Evolutionary conservation across 2,888 invertebrate species (phyloP), one percentile per base, ranked within the genome.

Genomic region (Mamestra brassicae): DNA sequence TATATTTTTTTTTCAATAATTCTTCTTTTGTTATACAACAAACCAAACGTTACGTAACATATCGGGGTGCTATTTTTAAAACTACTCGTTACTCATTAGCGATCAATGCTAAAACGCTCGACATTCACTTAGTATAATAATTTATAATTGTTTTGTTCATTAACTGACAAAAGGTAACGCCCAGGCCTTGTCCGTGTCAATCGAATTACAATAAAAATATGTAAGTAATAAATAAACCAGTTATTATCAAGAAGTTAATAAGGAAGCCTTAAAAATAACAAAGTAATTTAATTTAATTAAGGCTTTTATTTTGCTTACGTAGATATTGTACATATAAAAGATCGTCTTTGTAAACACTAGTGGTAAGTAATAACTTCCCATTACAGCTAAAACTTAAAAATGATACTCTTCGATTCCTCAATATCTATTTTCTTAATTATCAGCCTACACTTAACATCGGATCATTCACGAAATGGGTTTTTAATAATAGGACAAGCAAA

Each of bases 401-500:
- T 69, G 72, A 76, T 54, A 81, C 58, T 52, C 83, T 76, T 70
- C 67, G 78, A 84, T 82, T 74, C 72, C 71, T 68, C 71, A 71
- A 83, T 78, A 78, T 61, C 72, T 81, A 84, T 89, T 88, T 84
- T 85, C 79, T 86, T 89, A 89, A 87, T 88, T 85, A 84, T 84
- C 84, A 83, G 80, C 80, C 87, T 89, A 89, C 87, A 88, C 87
- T 89, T 87, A 88, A 89, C 86, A 78, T 78, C 58, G 74, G 72
- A 87, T 89, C 87, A 89, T 90, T 91, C 89, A 90, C 90, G 74
- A 93, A 95, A 94, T 94, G 90, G 89, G 89, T 90, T 91, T 94
- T 94, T 94, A 95, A 95, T 95, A 93, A 93, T 90, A 93, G 90
- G 86, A 88, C 89, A 92, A 83, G 83, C 89, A 90, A 94, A 92